Evolutionary conservation across 92 coral and sea anemone species (phyloP).

Genomic region (Siderastrea siderea): DNA sequence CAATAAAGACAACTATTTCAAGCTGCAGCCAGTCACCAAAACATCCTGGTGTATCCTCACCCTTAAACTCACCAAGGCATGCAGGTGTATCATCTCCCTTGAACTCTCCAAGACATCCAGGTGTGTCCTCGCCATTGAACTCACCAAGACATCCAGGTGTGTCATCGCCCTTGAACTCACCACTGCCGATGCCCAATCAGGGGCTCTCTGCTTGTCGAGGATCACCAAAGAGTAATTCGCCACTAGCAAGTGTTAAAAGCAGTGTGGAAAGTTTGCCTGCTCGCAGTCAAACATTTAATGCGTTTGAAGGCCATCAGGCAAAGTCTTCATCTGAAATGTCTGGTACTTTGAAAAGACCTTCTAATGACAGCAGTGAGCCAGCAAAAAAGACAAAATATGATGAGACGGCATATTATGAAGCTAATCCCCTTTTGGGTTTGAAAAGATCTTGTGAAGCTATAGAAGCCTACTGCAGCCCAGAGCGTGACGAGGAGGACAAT

Average conservation of each 20-base stretch:
- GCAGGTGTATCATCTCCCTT: slow-evolving; percentile 22
- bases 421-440: slow-evolving; percentile 91
- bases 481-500: slow-evolving; percentile 8
- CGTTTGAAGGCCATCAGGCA: slow-evolving; percentile 7
- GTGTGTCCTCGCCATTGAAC: neutral
- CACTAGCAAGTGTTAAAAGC: slow-evolving; percentile 2
- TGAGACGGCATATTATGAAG: slow-evolving; percentile 72
- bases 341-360: slow-evolving; percentile 27
- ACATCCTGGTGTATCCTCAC: slow-evolving; percentile 26
- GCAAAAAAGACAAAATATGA: slow-evolving; percentile 73
- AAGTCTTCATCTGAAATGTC: slow-evolving; percentile 31
- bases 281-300: slow-evolving; percentile 5
- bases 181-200: slow-evolving; percentile 21
- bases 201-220: slow-evolving; percentile 20
- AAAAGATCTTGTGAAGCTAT: slow-evolving; percentile 95
- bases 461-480: slow-evolving; percentile 80
- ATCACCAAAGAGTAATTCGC: slow-evolving; percentile 20
- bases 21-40: slow-evolving; percentile 37
- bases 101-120: slow-evolving; percentile 7
- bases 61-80: slow-evolving; percentile 37
- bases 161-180: neutral
- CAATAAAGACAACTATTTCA: slow-evolving; percentile 25
- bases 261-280: slow-evolving; percentile 4
- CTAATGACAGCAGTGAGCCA: slow-evolving; percentile 33
- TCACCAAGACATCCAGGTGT: neutral